Percentiles rank a stretch among this genome's conserved stretches.
Evolutionary conservation across 2,888 invertebrate genomes (phyloP).

Genomic region (Archaeoteleia sp.): DNA sequence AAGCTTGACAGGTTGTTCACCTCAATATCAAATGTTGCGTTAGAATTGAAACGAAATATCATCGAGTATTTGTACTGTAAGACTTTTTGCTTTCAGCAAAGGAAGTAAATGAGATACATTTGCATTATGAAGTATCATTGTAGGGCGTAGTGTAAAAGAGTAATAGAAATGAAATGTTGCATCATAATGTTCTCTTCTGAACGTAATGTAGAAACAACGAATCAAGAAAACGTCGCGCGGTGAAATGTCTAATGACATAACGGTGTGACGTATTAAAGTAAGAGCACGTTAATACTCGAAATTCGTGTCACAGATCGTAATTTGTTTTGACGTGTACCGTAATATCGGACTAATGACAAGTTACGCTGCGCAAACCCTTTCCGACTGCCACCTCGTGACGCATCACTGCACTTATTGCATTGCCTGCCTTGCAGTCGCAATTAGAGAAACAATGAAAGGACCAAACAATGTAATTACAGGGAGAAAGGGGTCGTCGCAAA

Average conservation of each 20-base stretch:
- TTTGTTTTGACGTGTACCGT: constrained; percentile 15
- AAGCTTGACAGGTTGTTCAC: too few relatives aligned
- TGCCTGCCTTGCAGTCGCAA: background rate
- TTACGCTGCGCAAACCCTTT: constrained; percentile 13
- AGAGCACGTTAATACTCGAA: constrained; percentile 28
- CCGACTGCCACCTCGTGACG: constrained; percentile 25
- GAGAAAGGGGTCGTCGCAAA: background rate
- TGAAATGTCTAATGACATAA: constrained; percentile 51
- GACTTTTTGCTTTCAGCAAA: constrained; percentile 9
- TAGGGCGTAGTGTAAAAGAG: constrained; percentile 22
- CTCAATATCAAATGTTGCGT: too few relatives aligned
- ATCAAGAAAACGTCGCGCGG: constrained; percentile 39
- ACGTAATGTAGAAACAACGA: constrained; percentile 42
- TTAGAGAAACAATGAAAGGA: constrained; percentile 7
- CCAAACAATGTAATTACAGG: constrained; percentile 5
- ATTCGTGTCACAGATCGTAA: constrained; percentile 32
- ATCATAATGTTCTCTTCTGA: constrained; percentile 38
- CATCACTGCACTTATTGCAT: constrained; percentile 19
- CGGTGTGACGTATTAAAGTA: constrained; percentile 37
- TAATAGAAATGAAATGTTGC: constrained; percentile 45
- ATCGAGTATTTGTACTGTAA: constrained; percentile 11
- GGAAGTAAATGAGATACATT: constrained; percentile 40
- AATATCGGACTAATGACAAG: constrained; percentile 10
- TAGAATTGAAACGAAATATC: too few relatives aligned
- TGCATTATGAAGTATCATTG: constrained; percentile 40